These are phyloP conservation scores for Calephelis virginiensis DNA, from an alignment of 1,140 invertebrate species.

Conservation along the genomic window DNA sequence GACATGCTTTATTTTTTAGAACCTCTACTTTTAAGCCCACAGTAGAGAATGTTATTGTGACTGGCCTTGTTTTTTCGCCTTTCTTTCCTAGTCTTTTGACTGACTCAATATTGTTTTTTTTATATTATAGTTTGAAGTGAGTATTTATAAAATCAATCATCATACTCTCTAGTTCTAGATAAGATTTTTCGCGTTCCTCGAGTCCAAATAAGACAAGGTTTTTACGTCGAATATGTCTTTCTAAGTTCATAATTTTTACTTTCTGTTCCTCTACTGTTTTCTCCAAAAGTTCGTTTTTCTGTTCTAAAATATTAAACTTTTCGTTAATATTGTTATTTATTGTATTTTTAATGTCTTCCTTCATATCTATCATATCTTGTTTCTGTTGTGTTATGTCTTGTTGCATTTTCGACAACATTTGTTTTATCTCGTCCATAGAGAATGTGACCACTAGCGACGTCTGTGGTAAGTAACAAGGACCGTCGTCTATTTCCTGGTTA, in stretches of 20 bases:
- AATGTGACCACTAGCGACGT: background rate
- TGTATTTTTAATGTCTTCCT: constrained; percentile 10
- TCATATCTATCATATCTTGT: constrained; percentile 3
- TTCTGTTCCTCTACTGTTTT: constrained; percentile 22
- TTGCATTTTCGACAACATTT: background rate
- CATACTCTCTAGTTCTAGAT: constrained; percentile 16
- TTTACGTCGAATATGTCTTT: constrained; percentile 17
- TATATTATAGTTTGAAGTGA: background rate
- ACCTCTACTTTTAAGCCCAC: constrained; percentile 1
- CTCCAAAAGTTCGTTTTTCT: constrained; percentile 10
- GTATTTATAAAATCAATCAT: constrained; percentile 11
- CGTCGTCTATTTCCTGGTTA: too few species aligned
- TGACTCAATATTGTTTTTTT: background rate
- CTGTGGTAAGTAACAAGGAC: too few species aligned
- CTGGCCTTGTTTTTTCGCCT: constrained; percentile 7
- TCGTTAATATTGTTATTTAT: constrained; percentile 17
- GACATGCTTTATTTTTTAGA: constrained; percentile 1
- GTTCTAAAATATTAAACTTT: constrained; percentile 6
- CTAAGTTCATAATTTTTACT: constrained; percentile 19
- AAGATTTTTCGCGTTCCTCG: constrained; percentile 19
- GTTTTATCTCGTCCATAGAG: background rate
- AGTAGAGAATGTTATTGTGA: background rate
- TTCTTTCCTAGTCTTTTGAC: background rate
- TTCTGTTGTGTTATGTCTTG: constrained; percentile 7
- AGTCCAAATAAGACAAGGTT: constrained; percentile 22